A percentile compares a stretch with the other conserved stretches of the same genome.
These are phyloP conservation scores for Ibycter americanus DNA, from an alignment of 2,797 vertebrate genomes.

Conservation along the genomic window DNA sequence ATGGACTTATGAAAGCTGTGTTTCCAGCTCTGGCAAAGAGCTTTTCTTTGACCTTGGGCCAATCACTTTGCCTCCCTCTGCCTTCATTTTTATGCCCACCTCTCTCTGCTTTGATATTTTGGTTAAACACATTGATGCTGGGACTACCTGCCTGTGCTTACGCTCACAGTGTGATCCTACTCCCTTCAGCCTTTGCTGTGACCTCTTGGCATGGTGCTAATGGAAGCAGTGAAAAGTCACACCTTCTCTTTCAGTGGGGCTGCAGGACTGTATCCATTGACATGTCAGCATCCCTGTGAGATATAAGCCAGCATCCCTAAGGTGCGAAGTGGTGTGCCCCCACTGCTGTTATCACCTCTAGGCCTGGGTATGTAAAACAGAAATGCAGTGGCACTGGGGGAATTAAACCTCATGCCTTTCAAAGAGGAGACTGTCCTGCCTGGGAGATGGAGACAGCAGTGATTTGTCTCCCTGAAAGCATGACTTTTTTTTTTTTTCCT, in stretches of 20 bases:
- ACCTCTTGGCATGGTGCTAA: background rate
- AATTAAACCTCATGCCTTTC: background rate
- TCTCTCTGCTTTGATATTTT: background rate
- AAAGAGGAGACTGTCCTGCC: background rate
- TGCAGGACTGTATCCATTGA: background rate
- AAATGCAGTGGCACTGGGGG: background rate
- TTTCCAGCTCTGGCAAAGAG: background rate
- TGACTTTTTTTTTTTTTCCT: too few species aligned
- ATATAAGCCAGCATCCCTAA: background rate
- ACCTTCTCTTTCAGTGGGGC: background rate
- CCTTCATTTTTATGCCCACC: background rate
- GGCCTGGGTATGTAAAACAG: background rate
- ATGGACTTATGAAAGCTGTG: background rate
- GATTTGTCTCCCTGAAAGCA: background rate
- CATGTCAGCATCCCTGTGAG: background rate
- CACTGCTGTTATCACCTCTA: background rate
- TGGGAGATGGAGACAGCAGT: background rate
- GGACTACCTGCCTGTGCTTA: background rate
- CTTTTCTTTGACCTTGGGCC: background rate
- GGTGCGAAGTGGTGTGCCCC: background rate
- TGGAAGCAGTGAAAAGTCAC: background rate
- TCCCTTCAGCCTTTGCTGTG: background rate
- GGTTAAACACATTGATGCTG: background rate
- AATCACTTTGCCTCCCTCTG: background rate
- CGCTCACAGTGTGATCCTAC: rapidly evolving